Evolutionary conservation across 2,113 vertebrate species (phyloP), one percentile per base, ranked within the genome.

Genomic region (Euleptes europaea): DNA sequence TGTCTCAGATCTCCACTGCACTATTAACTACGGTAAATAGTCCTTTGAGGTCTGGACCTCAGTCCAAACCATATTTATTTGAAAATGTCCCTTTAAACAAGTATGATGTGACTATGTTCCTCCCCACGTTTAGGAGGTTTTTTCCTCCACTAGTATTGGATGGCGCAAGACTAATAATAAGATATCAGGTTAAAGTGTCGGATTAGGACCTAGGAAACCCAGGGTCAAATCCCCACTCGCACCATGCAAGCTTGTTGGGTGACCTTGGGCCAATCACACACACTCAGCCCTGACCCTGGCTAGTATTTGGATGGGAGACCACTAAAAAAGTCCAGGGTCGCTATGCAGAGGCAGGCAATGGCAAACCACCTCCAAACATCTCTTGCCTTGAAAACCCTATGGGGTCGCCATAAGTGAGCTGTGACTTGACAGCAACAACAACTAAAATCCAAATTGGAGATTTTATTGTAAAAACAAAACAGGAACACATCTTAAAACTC

Each of bases 111-210:
- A 6, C 42, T 3, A 54, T 83, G 5, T 42, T 28, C 54, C 77
- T 63, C 23, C 23, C 60, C 13, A 73, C n/a, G 49, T n/a, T 21
- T 42, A 47, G 3, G 54, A 23, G 54, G 54, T 21, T 21, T 21
- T 57, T 23, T 7, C 54, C 21, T 9, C 44, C 15, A 33, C 13
- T 31, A 44, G 11, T 91, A 57, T 57, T 57, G 54, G 19, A 4
- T 57, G 17, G 19, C 6, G 85, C 81, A 88, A 90, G 91, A 40
- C 15, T 81, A 90, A 72, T 78, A 86, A 93, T 89, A 71, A 85
- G 13, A 66, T 75, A 65, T 49, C 65, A 38, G 51, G 81, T 93
- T 87, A 81, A 86, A 65, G 84, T 82, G 78, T 63, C 5, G 21
- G 60, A 63, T 2, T 4, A 23, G 15, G 17, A 5, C 19, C 26